Evolutionary conservation across 2,888 invertebrate genomes (phyloP).

Genomic region (Morpho helenor): DNA sequence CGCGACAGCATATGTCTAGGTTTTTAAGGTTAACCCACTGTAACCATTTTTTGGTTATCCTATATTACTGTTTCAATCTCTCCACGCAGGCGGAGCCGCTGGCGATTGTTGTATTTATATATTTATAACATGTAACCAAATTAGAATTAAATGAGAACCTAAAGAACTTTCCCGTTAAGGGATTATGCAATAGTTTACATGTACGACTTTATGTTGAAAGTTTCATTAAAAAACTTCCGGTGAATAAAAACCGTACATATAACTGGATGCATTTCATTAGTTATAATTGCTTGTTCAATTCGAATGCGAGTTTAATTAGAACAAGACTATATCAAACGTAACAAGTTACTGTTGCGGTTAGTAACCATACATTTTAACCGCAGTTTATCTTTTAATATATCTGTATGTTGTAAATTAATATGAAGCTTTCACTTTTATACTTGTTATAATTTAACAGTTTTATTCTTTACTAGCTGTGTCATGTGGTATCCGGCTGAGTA

Average conservation of each 20-base stretch:
- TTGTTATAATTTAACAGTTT: not conserved
- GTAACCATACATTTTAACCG: constrained; percentile 16
- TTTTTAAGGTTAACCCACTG: no score
- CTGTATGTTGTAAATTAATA: constrained; percentile 8
- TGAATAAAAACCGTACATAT: constrained; percentile 15
- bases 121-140: no score
- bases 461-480: no score
- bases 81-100: no score
- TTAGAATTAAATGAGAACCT: no score
- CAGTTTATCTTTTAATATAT: constrained; percentile 15
- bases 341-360: constrained; percentile 17
- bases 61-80: no score
- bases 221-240: constrained; percentile 21
- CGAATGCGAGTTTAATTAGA: constrained; percentile 18
- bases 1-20: no score
- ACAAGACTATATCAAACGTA: constrained; percentile 17
- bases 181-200: no score
- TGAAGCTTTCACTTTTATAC: constrained; percentile 15
- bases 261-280: constrained; percentile 16
- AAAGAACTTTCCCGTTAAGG: no score
- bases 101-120: no score
- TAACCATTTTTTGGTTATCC: no score
- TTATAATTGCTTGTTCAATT: constrained; percentile 24
- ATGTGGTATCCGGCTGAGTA: no score
- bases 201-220: not conserved